A percentile compares a stretch with the other conserved stretches of the same genome.
Conservation (phyloP, 1,140 invertebrate genomes). For the Thaumatotibia leucotreta region DNA sequence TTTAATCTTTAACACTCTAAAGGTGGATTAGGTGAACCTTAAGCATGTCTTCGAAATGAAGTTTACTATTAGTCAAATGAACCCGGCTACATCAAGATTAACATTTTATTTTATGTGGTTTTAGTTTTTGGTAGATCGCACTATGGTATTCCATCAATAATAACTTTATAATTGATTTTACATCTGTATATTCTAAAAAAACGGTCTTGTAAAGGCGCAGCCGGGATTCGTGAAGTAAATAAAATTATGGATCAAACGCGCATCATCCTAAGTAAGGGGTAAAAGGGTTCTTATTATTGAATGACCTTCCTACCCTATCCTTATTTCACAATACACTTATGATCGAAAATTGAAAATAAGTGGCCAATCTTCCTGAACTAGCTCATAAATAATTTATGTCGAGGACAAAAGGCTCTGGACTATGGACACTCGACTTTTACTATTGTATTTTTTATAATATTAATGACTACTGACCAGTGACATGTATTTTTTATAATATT, state of each 20-base stretch:
- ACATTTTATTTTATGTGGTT: too few relatives aligned
- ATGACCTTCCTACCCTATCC: slow-evolving; percentile 3
- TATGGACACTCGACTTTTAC: too few relatives aligned
- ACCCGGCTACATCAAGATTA: too few relatives aligned
- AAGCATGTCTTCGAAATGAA: too few relatives aligned
- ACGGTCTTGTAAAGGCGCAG: background rate
- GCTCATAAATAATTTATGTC: background rate
- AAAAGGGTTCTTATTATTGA: slow-evolving; percentile 11
- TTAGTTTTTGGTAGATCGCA: too few relatives aligned
- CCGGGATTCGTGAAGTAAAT: slow-evolving; percentile 6
- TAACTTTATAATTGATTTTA: background rate
- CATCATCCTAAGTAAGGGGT: background rate
- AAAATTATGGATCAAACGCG: slow-evolving; percentile 13
- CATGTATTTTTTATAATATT: too few relatives aligned
- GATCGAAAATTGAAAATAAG: background rate
- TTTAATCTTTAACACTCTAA: too few relatives aligned
- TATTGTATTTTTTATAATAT: too few relatives aligned
- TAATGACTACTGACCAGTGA: too few relatives aligned
- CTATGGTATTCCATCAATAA: background rate
- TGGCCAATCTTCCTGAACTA: background rate
- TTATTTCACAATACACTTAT: slow-evolving; percentile 4
- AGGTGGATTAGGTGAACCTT: too few relatives aligned
- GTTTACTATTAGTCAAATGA: too few relatives aligned
- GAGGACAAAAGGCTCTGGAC: too few relatives aligned
- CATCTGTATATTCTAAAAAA: background rate